A percentile compares a stretch with the other conserved stretches of the same genome.
phyloP scores from a whole-genome alignment of 2,888 invertebrate genomes.

The Melieria picta region DNA sequence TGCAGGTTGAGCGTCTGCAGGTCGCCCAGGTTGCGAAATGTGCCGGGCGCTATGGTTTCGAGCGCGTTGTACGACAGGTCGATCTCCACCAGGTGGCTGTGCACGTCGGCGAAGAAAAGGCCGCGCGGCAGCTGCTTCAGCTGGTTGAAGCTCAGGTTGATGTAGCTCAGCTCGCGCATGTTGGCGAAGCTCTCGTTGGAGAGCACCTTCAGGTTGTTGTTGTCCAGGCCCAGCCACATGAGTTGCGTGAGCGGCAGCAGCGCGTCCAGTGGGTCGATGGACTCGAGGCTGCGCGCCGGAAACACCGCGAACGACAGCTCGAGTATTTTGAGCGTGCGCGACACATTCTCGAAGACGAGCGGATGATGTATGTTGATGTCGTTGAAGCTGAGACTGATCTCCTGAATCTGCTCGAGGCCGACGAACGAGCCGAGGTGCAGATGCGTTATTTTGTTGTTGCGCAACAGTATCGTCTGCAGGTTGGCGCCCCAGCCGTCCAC shows the following conservation, averaged over 20 bases:
- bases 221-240: slow-evolving; percentile 86
- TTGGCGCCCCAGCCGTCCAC: slow-evolving; percentile 77
- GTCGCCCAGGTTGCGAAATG: slow-evolving; percentile 78
- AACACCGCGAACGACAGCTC: slow-evolving; percentile 88
- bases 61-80: slow-evolving; percentile 85
- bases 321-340: slow-evolving; percentile 79
- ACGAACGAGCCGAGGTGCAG: slow-evolving; percentile 77
- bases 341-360: slow-evolving; percentile 81
- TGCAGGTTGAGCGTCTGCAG: slow-evolving; percentile 82
- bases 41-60: slow-evolving; percentile 73
- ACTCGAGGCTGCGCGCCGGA: slow-evolving; percentile 66
- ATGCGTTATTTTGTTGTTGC: slow-evolving; percentile 85
- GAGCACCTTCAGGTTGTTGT: slow-evolving; percentile 83
- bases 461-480: slow-evolving; percentile 81
- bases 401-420: slow-evolving; percentile 80
- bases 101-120: slow-evolving; percentile 75
- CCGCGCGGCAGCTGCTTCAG: slow-evolving; percentile 76
- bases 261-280: slow-evolving; percentile 78
- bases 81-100: slow-evolving; percentile 79
- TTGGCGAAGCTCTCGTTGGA: slow-evolving; percentile 77
- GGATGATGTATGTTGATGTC: slow-evolving; percentile 84
- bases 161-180: slow-evolving; percentile 77
- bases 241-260: slow-evolving; percentile 79
- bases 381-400: slow-evolving; percentile 92
- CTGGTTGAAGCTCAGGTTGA: slow-evolving; percentile 88